A percentile compares a stretch with the other conserved stretches of the same genome.
Conservation (phyloP, 2,888 invertebrate genomes). For the Deilephila elpenor region DNA sequence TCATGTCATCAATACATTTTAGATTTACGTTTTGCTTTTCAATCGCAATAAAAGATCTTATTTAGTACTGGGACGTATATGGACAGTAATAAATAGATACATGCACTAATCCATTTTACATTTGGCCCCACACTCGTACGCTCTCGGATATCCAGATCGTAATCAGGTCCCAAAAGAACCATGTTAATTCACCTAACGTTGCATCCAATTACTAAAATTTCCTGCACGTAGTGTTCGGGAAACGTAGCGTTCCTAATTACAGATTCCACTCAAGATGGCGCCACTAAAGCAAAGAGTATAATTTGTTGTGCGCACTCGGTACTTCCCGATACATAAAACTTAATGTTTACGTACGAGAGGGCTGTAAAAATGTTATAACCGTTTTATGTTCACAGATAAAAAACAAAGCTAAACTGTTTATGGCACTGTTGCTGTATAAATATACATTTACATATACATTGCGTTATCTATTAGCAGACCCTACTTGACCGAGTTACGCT, state of each 20-base stretch:
- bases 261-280: conserved; percentile 19
- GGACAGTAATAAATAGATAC: too few species aligned
- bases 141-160: neutral
- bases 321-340: conserved; percentile 25
- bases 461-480: conserved; percentile 7
- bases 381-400: conserved; percentile 22
- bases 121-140: neutral
- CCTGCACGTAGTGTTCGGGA: neutral
- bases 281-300: conserved; percentile 5
- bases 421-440: neutral
- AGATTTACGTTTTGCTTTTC: too few species aligned
- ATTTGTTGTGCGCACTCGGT: conserved; percentile 7
- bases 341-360: conserved; percentile 19
- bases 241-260: conserved; percentile 10
- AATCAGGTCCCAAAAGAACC: neutral
- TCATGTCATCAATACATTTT: too few species aligned
- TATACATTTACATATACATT: conserved; percentile 5
- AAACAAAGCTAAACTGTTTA: conserved; percentile 26
- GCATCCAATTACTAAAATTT: neutral
- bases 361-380: conserved; percentile 18
- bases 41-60: too few species aligned
- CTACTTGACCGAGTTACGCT: conserved; percentile 5
- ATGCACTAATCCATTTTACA: too few species aligned
- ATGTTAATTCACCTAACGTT: neutral
- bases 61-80: too few species aligned